phyloP scores from a whole-genome alignment of 2,797 vertebrate genomes.

The Coregonus suidteri region DNA sequence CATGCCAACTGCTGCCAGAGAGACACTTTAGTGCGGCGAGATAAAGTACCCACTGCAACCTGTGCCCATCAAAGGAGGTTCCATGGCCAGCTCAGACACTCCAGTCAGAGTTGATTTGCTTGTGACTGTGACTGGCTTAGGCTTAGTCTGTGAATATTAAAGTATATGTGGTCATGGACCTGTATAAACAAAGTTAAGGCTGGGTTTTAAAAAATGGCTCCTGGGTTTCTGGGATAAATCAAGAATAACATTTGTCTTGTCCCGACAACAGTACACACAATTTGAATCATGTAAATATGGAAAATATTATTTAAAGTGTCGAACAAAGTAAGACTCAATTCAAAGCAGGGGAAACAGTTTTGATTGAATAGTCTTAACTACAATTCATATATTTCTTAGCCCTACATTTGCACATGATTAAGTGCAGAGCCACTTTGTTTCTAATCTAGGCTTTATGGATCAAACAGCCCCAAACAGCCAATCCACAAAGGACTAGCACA shows the following conservation, averaged over 20 bases:
- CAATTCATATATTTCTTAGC: background rate
- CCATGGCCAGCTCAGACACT: constrained; percentile 44
- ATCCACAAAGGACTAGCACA: background rate
- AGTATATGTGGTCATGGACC: background rate
- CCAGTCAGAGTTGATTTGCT: constrained; percentile 61
- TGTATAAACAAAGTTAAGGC: too few relatives aligned
- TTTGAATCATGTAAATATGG: too few relatives aligned
- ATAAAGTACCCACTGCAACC: constrained; percentile 61
- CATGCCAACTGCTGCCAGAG: constrained; percentile 66
- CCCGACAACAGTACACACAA: too few relatives aligned
- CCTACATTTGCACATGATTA: background rate
- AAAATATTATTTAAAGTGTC: background rate
- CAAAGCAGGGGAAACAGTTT: background rate
- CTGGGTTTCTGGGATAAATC: background rate
- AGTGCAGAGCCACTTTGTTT: background rate
- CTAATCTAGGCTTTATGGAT: background rate
- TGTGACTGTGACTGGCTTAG: background rate
- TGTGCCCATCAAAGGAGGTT: constrained; percentile 48
- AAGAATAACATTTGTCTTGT: background rate
- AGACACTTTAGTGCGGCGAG: constrained; percentile 62
- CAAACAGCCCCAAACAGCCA: background rate
- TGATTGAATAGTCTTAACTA: background rate
- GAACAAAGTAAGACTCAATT: background rate
- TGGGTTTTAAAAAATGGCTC: background rate
- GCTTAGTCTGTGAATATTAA: too few relatives aligned